Evolutionary conservation across 1,140 invertebrate genomes (phyloP).

Genomic region (Cherax destructor): DNA sequence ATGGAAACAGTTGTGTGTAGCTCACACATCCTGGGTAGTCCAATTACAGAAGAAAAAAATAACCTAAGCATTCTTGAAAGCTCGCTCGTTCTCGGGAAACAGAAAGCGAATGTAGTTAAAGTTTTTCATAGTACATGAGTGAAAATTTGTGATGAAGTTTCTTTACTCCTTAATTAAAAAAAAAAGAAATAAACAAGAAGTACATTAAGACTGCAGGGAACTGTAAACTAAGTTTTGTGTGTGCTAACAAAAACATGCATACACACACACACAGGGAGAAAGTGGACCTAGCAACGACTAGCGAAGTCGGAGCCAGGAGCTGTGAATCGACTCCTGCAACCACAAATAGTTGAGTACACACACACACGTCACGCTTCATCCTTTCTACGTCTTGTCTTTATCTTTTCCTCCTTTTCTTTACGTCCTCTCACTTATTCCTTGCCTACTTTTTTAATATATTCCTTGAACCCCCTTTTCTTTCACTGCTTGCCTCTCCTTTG

Average conservation of each 20-base stretch:
- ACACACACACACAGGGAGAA: not conserved
- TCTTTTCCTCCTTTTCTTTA: not conserved
- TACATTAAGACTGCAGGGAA: conserved; percentile 2
- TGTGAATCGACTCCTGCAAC: too few relatives aligned
- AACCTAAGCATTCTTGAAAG: too few relatives aligned
- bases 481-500: not conserved
- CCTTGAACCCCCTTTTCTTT: not conserved
- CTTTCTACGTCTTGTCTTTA: too few relatives aligned
- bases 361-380: not conserved
- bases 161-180: too few relatives aligned
- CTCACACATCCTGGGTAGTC: too few relatives aligned
- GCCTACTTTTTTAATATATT: not conserved
- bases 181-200: too few relatives aligned
- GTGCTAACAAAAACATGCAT: not conserved
- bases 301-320: too few relatives aligned
- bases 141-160: not conserved
- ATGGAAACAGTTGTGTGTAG: too few relatives aligned
- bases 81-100: too few relatives aligned
- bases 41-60: too few relatives aligned
- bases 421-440: not conserved
- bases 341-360: not conserved
- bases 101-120: too few relatives aligned
- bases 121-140: not conserved
- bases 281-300: too few relatives aligned
- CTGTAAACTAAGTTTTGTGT: not conserved